phyloP scores from a whole-genome alignment of 2,888 invertebrate species.

The Drosophila lacicola region DNA sequence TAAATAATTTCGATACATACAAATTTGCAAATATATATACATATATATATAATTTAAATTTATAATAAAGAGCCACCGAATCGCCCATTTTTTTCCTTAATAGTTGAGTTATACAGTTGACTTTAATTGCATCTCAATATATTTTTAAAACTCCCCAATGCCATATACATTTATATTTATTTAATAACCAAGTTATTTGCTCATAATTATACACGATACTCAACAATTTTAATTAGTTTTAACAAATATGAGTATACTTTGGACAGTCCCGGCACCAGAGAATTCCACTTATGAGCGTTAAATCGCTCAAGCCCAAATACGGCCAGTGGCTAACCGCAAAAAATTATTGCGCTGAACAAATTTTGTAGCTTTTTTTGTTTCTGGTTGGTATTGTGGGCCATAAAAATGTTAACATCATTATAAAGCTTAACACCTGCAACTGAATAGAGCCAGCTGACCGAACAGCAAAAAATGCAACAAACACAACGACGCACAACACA shows the following conservation, averaged over 20 bases:
- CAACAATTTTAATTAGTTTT: conserved; percentile 62
- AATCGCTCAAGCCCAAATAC: conserved; percentile 52
- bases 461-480: conserved; percentile 5
- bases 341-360: conserved; percentile 67
- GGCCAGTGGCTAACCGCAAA: conserved; percentile 46
- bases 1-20: no score
- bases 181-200: conserved; percentile 44
- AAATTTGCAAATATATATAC: no score
- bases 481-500: conserved; percentile 39
- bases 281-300: conserved; percentile 42
- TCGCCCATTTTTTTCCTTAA: neutral
- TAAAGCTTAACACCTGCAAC: conserved; percentile 77
- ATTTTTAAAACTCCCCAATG: neutral
- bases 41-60: no score
- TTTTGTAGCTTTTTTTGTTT: conserved; percentile 71
- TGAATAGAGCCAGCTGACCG: conserved; percentile 38
- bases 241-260: conserved; percentile 34
- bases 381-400: conserved; percentile 68
- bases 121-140: neutral
- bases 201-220: conserved; percentile 45
- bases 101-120: neutral
- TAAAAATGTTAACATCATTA: conserved; percentile 79
- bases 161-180: conserved; percentile 21
- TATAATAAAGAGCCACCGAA: neutral
- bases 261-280: conserved; percentile 19